Conservation (phyloP, 2,797 vertebrate species). For the Adelosebastes latens region DNA sequence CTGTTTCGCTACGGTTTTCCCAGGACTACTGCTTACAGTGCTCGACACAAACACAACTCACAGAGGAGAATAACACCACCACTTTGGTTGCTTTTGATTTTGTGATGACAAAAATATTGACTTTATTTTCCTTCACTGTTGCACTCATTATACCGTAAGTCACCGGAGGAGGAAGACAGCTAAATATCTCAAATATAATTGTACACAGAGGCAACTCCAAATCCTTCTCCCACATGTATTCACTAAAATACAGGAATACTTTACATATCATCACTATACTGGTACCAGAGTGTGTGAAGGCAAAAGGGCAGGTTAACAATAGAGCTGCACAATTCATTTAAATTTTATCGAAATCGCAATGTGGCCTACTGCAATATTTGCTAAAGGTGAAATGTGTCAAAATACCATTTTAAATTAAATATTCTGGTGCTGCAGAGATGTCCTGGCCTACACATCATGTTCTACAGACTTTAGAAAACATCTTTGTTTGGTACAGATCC, state of each 20-base stretch:
- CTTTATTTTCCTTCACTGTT: not conserved
- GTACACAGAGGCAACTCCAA: not conserved
- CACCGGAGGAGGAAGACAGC: not conserved
- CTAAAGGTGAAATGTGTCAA: too few relatives aligned
- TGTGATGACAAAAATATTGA: not conserved
- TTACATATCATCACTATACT: not conserved
- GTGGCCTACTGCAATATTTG: too few relatives aligned
- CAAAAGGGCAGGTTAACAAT: not conserved
- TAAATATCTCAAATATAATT: not conserved
- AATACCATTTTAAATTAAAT: too few relatives aligned
- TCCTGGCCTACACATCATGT: too few relatives aligned
- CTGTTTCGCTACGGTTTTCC: not conserved
- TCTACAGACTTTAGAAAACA: too few relatives aligned
- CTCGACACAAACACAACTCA: not conserved
- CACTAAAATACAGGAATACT: not conserved
- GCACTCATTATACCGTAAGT: not conserved
- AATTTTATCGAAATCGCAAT: too few relatives aligned
- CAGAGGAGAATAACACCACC: not conserved
- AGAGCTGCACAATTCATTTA: too few relatives aligned
- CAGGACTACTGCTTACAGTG: not conserved
- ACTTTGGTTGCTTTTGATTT: not conserved
- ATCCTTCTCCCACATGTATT: not conserved
- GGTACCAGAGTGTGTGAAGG: not conserved
- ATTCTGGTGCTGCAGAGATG: too few relatives aligned
- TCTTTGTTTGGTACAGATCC: too few relatives aligned